These are phyloP conservation scores for Tokudaia muenninki DNA, from an alignment of 2,797 vertebrate genomes.

Conservation along the genomic window DNA sequence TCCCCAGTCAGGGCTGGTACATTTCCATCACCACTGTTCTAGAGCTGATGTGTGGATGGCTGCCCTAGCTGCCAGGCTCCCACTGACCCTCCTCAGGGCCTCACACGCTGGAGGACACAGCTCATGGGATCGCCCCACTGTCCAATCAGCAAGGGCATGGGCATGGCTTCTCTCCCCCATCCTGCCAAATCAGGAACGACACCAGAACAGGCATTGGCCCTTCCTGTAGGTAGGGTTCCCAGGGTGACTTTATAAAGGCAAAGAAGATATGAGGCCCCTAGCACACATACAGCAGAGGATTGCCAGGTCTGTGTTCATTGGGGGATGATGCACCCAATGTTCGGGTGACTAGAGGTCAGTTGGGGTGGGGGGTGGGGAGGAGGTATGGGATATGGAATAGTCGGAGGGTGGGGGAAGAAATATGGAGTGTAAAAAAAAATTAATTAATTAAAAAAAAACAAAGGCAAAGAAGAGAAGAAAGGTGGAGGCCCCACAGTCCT, in stretches of 20 bases:
- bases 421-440: too few relatives aligned
- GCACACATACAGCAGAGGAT: too few relatives aligned
- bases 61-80: neutral
- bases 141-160: neutral
- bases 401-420: too few relatives aligned
- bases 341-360: too few relatives aligned
- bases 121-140: neutral
- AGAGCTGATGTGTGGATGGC: neutral
- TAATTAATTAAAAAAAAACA: too few relatives aligned
- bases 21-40: neutral
- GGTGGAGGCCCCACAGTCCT: neutral
- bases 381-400: too few relatives aligned
- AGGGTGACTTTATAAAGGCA: neutral
- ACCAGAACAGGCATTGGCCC: neutral
- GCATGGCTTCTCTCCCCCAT: rapidly evolving
- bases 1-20: rapidly evolving
- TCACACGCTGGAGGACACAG: rapidly evolving
- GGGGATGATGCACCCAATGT: too few relatives aligned
- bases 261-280: neutral
- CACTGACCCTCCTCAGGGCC: rapidly evolving
- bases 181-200: neutral
- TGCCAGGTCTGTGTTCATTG: too few relatives aligned
- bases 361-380: too few relatives aligned
- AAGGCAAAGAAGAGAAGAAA: neutral
- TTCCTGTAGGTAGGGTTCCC: neutral